Conservation (phyloP, 2,888 invertebrate genomes). For the Ochlodes sylvanus region DNA sequence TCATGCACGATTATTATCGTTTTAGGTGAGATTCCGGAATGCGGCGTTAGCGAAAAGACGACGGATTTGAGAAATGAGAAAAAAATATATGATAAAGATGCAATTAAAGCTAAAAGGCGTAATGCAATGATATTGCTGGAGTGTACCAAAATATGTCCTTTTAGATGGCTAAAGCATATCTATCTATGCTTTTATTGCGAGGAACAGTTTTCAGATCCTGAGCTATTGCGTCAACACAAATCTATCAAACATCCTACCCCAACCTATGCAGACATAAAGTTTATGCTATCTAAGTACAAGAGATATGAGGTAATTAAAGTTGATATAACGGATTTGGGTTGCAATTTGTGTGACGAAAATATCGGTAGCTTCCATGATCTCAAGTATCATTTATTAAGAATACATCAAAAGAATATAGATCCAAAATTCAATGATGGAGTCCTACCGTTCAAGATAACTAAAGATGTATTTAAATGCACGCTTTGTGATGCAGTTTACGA, state of each 20-base stretch:
- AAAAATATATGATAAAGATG: slow-evolving; percentile 50
- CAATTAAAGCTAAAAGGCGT: slow-evolving; percentile 60
- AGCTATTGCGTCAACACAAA: slow-evolving; percentile 58
- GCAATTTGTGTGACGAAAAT: slow-evolving; percentile 62
- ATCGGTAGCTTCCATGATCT: slow-evolving; percentile 55
- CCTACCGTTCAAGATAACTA: slow-evolving; percentile 66
- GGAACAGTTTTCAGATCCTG: slow-evolving; percentile 62
- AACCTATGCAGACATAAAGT: slow-evolving; percentile 53
- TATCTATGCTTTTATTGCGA: slow-evolving; percentile 74
- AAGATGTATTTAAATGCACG: slow-evolving; percentile 62
- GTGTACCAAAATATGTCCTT: slow-evolving; percentile 69
- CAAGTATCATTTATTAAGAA: slow-evolving; percentile 63
- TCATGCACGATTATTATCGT: slow-evolving; percentile 66
- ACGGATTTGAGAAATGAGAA: slow-evolving; percentile 46
- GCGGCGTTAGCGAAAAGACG: slow-evolving; percentile 43
- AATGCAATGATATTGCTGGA: slow-evolving; percentile 64
- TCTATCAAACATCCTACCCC: slow-evolving; percentile 51
- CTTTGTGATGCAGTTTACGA: slow-evolving; percentile 63
- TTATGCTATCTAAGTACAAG: slow-evolving; percentile 61
- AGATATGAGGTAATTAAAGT: slow-evolving; percentile 71
- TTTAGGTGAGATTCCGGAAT: slow-evolving; percentile 67
- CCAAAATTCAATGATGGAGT: slow-evolving; percentile 61
- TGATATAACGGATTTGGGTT: slow-evolving; percentile 65
- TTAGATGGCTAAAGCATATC: slow-evolving; percentile 72
- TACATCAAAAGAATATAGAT: slow-evolving; percentile 61